A percentile compares a stretch with the other conserved stretches of the same genome.
These are phyloP conservation scores for Diploptera punctata DNA, from an alignment of 2,888 invertebrate species.

Conservation along the genomic window DNA sequence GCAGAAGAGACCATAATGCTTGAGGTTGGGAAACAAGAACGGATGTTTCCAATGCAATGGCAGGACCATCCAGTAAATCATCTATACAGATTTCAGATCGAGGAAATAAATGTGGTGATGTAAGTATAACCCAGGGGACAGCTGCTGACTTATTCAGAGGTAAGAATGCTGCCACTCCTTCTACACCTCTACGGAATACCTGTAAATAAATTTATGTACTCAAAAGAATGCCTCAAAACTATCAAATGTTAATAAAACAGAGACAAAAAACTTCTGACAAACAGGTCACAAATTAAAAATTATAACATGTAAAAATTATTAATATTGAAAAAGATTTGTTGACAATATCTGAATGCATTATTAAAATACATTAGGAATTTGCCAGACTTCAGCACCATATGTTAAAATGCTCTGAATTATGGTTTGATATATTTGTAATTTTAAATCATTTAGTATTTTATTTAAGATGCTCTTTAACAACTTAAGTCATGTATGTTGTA, in stretches of 20 bases:
- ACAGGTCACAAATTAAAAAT: not conserved
- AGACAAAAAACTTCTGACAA: not conserved
- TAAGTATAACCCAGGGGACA: slow-evolving; percentile 74
- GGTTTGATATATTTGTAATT: too few relatives aligned
- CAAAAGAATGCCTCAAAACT: not conserved
- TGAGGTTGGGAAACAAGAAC: slow-evolving; percentile 79
- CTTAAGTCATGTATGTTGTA: too few relatives aligned
- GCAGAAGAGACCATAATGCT: slow-evolving; percentile 75
- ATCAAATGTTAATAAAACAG: not conserved
- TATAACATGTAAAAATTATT: not conserved
- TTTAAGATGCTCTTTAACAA: too few relatives aligned
- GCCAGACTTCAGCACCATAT: too few relatives aligned
- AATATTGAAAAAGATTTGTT: not conserved
- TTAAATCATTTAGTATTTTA: too few relatives aligned
- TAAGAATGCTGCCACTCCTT: slow-evolving; percentile 62
- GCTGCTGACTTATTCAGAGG: slow-evolving; percentile 59
- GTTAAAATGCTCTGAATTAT: too few relatives aligned
- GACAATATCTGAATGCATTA: too few relatives aligned
- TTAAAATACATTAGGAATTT: not conserved
- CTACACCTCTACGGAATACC: slow-evolving; percentile 64
- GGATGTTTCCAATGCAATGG: slow-evolving; percentile 72
- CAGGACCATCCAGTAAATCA: slow-evolving; percentile 58
- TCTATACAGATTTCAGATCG: slow-evolving; percentile 53
- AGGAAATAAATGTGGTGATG: slow-evolving; percentile 61
- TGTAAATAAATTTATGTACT: too few relatives aligned